Base-by-base conservation (phyloP, 2,888 invertebrate species). In the Eristalinus aeneus region DNA sequence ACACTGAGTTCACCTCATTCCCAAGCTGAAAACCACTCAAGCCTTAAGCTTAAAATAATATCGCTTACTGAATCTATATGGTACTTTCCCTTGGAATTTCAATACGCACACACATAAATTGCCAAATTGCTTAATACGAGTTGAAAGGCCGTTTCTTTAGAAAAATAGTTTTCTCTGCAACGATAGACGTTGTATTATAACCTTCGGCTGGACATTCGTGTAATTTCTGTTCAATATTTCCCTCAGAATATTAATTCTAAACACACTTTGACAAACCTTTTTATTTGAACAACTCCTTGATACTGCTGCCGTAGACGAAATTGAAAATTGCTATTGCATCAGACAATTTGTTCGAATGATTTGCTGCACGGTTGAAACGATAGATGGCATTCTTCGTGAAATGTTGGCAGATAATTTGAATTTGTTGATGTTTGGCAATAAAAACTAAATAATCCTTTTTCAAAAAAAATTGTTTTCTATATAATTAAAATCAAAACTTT, bases 271-370 rank as follows among this genome's bases (percentile, higher is more conserved):
- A 54, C 53, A 12, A 36, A 72, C 58, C 64, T 54, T 67, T 61
- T 72, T 39, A 34, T 39, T 68, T 80, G 67, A 72, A 53, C 32
- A 72, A 79, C 71, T 80, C 76, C 64, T 76, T 72, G 76, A 85
- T 46, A 58, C 22, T 71, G 61, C 22, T 61, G 54, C 56, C 9
- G 46, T 63, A 69, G 72, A 80, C 56, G 72, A 60, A 73, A 73
- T 67, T 75, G 67, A 72, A 79, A 67, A 60, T 76, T 58, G 10
- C 53, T 68, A 85, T 85, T 85, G 85, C 85, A 81, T 85, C 85
- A 85, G 80, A 85, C 80, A 81, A 85, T 85, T 85, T 85, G 85
- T 85, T 85, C 85, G 85, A 85, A 85, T 68, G 58, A 53, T 58
- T 0, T 9, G 8, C 1, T 20, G 2, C 31, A 2, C 0, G 1